A percentile compares a stretch with the other conserved stretches of the same genome.
phyloP scores from a whole-genome alignment of 2,888 invertebrate genomes.

The Rhodophaea formosa region DNA sequence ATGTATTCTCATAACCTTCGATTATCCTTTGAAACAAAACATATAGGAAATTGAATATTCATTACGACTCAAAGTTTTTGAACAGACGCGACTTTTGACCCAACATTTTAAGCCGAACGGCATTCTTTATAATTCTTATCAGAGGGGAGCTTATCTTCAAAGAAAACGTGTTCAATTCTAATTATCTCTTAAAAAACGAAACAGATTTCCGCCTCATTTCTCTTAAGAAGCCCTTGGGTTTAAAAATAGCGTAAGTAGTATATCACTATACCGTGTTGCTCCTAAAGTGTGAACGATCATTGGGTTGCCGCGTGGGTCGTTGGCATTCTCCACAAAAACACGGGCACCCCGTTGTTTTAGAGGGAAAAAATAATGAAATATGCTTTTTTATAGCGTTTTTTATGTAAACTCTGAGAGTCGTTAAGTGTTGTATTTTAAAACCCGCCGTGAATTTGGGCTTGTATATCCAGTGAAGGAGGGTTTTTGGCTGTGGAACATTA shows the following conservation, averaged over 20 bases:
- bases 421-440: conserved; percentile 62
- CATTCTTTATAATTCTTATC: not conserved
- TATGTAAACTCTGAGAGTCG: conserved; percentile 63
- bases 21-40: no score
- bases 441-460: conserved; percentile 52
- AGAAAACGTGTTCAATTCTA: conserved; percentile 3
- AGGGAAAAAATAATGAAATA: conserved; percentile 76
- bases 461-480: conserved; percentile 32
- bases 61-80: not conserved
- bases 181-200: conserved; percentile 14
- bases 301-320: conserved; percentile 62
- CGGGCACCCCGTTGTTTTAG: conserved; percentile 77
- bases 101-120: not conserved
- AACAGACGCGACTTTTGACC: not conserved
- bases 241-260: conserved; percentile 63
- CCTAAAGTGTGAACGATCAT: conserved; percentile 76
- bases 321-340: conserved; percentile 71
- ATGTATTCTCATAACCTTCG: no score
- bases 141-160: not conserved
- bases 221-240: conserved; percentile 12
- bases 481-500: conserved; percentile 24
- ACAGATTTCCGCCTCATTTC: conserved; percentile 18
- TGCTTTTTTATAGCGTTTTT: conserved; percentile 68
- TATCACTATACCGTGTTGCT: conserved; percentile 69
- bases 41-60: not conserved